Conservation (phyloP, 2,888 invertebrate species). For the Itoplectis maculator region DNA sequence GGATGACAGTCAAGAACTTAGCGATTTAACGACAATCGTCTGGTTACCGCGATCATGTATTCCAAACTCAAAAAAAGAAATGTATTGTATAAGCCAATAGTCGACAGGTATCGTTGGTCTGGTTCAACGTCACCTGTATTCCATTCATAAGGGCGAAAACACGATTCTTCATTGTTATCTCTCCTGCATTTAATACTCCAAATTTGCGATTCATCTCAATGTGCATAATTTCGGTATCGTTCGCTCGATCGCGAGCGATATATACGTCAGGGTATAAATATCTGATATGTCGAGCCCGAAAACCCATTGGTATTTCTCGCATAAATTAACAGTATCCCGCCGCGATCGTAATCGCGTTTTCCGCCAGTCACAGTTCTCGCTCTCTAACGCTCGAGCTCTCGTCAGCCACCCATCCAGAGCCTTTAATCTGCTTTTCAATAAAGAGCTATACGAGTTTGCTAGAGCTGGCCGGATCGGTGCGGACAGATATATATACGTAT, state of each 20-base stretch:
- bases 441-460: constrained; percentile 60
- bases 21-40: too few species aligned
- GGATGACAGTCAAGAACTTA: too few species aligned
- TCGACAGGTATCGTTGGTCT: too few species aligned
- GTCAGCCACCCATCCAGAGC: constrained; percentile 39
- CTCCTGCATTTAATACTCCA: background rate
- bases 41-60: too few species aligned
- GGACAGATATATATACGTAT: constrained; percentile 13
- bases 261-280: constrained; percentile 5
- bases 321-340: constrained; percentile 40
- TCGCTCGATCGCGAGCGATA: background rate
- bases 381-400: constrained; percentile 9
- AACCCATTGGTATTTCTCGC: background rate
- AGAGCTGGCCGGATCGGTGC: background rate
- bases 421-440: constrained; percentile 71
- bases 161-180: background rate
- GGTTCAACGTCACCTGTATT: too few species aligned
- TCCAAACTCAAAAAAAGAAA: too few species aligned
- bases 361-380: constrained; percentile 58
- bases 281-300: background rate
- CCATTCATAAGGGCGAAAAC: too few species aligned
- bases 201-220: constrained; percentile 6
- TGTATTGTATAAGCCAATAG: too few species aligned
- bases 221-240: background rate
- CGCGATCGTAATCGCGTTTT: constrained; percentile 46